These are phyloP conservation scores for Meteorus sp. DNA, from an alignment of 1,140 invertebrate genomes.

Conservation along the genomic window DNA sequence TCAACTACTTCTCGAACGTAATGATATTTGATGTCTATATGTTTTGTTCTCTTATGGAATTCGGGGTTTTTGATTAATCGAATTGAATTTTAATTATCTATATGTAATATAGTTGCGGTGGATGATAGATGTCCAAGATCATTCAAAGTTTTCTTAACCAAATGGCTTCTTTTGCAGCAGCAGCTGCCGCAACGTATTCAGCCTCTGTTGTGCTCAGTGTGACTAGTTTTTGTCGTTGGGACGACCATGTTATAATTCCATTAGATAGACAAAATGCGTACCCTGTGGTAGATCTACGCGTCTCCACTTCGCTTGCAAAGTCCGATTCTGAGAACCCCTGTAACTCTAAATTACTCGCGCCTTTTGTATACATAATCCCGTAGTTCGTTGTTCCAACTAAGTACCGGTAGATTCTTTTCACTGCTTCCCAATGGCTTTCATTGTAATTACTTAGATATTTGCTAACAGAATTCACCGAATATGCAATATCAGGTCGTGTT, in stretches of 20 bases:
- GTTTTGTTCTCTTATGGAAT: conserved; percentile 40
- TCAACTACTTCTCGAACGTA: conserved; percentile 38
- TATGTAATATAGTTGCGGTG: not conserved
- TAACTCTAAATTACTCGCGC: not conserved
- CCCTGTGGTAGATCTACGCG: conserved; percentile 26
- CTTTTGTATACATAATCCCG: not conserved
- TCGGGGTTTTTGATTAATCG: conserved; percentile 42
- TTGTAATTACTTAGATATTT: conserved; percentile 12
- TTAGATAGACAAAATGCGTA: not conserved
- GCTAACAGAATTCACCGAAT: not conserved
- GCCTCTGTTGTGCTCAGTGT: conserved; percentile 53
- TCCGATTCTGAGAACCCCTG: conserved; percentile 4
- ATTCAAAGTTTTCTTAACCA: conserved; percentile 35
- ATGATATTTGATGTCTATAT: conserved; percentile 44
- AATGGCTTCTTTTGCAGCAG: conserved; percentile 47
- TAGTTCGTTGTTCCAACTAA: not conserved
- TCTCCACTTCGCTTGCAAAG: conserved; percentile 28
- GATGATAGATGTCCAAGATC: conserved; percentile 29
- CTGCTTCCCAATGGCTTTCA: conserved; percentile 13
- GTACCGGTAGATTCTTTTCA: conserved; percentile 6
- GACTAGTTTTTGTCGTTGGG: not conserved
- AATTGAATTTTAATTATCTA: conserved; percentile 46
- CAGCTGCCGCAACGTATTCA: conserved; percentile 52
- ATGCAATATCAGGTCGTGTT: conserved; percentile 17
- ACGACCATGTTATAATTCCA: not conserved